These are phyloP conservation scores for Limnephilus auricula DNA, from an alignment of 2,888 invertebrate genomes.

Conservation along the genomic window DNA sequence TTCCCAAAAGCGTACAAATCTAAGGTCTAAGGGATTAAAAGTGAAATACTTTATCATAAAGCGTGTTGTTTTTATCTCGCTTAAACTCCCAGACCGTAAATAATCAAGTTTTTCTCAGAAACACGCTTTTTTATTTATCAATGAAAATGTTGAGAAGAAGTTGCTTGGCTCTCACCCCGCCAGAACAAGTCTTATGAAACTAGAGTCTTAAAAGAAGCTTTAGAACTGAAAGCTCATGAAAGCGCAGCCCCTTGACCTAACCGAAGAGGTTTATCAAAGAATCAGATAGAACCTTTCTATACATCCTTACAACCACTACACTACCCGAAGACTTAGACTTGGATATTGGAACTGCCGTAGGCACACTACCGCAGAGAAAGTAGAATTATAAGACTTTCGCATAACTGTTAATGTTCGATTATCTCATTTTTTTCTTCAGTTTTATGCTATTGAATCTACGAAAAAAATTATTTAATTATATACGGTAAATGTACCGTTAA, in stretches of 20 bases:
- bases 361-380: background rate
- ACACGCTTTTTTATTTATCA: background rate
- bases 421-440: too few species aligned
- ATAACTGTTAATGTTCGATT: too few species aligned
- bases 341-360: background rate
- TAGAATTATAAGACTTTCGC: too few species aligned
- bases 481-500: too few species aligned
- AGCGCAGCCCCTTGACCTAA: slow-evolving; percentile 32
- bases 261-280: slow-evolving; percentile 32
- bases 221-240: slow-evolving; percentile 31
- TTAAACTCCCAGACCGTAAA: background rate
- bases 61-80: too few species aligned
- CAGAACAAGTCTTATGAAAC: slow-evolving; percentile 20
- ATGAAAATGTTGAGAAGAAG: background rate
- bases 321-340: background rate
- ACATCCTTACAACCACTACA: background rate
- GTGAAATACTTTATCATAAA: too few species aligned
- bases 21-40: too few species aligned
- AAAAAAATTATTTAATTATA: too few species aligned
- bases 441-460: too few species aligned
- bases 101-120: background rate
- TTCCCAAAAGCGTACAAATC: too few species aligned
- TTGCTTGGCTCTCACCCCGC: background rate
- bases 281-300: slow-evolving; percentile 20
- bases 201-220: slow-evolving; percentile 33